Base-by-base conservation (phyloP, 2,888 invertebrate species). In the Micoletzkya japonica region DNA sequence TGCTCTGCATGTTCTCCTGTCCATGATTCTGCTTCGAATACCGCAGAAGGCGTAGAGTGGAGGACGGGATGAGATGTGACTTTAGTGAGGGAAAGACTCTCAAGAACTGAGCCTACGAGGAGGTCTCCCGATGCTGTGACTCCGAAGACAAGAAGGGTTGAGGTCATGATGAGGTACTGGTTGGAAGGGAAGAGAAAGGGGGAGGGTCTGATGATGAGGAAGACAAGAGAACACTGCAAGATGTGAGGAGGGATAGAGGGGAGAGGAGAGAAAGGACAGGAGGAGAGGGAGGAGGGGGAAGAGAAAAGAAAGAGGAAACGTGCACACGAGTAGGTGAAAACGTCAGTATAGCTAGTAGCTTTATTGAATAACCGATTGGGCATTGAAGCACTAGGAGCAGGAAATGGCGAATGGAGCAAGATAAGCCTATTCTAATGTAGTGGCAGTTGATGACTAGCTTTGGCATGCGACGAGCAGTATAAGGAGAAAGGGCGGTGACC, bases 21-120 rank as follows among this genome's bases (percentile, higher is more conserved):
- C 80, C 80, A 80, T 28, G 74, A 72, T 63, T 80, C 78, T 2
- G 72, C 77, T 56, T 77, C 74, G 66, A 80, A 80, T 17, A 49
- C 24, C 30, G 28, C 7, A n/a, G 70, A 34, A 3, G 54, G 52
- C 30, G 52, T 10, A 17, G 49, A 72, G 24, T 30, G 52, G 14
- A 52, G 39, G 30, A 44, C 60, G n/a, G 59, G 34, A 37, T 70
- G 39, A 64, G 63, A 72, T 30, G 50, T 63, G 56, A 58, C 68
- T 59, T 49, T 54, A 59, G 50, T 74, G 68, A 28, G 71, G 57
- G 49, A 67, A 34, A 36, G 58, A 32, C 59, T 37, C 10, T 63
- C 49, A 7, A 63, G 34, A n/a, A 72, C 60, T 44, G 74, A 70
- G 39, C 74, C 74, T 28, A 73, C 72, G 32, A 49, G 75, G 70